Conservation (phyloP, 1,140 invertebrate genomes). For the Zaprionus inermis region DNA sequence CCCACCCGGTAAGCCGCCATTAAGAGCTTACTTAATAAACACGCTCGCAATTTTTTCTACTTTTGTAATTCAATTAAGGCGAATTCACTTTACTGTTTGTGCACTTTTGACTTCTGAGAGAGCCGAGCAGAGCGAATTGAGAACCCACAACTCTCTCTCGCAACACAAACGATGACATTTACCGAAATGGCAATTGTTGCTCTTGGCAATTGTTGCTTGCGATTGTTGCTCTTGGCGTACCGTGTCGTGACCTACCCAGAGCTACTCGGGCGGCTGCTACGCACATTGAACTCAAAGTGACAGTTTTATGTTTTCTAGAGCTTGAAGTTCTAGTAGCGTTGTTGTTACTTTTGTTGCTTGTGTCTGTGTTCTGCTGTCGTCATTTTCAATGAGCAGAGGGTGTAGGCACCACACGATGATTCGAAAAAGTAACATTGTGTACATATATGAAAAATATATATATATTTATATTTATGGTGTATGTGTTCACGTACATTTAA, state of each 20-base stretch:
- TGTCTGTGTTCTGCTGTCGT: constrained; percentile 36
- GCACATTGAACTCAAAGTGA: constrained; percentile 52
- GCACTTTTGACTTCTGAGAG: constrained; percentile 72
- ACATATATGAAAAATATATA: not conserved
- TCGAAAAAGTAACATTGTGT: not conserved
- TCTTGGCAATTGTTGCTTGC: constrained; percentile 34
- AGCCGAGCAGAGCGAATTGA: constrained; percentile 15
- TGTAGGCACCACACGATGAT: not conserved
- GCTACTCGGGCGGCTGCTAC: constrained; percentile 21
- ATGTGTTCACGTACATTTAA: too few species aligned
- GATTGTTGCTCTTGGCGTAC: constrained; percentile 22
- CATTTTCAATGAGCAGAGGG: not conserved
- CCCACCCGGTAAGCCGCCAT: constrained; percentile 37
- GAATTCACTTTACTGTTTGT: constrained; percentile 72
- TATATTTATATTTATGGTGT: too few species aligned
- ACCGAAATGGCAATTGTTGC: constrained; percentile 47
- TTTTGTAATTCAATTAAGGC: constrained; percentile 80
- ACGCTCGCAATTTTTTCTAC: constrained; percentile 61
- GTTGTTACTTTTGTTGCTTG: constrained; percentile 16
- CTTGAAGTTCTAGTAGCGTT: constrained; percentile 56
- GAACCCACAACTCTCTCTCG: constrained; percentile 27
- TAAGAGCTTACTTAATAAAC: constrained; percentile 77
- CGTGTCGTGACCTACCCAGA: constrained; percentile 41
- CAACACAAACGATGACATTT: constrained; percentile 35
- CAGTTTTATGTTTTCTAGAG: constrained; percentile 66